Base-by-base conservation (phyloP, 2,888 invertebrate genomes). In the Papilio demoleus region DNA sequence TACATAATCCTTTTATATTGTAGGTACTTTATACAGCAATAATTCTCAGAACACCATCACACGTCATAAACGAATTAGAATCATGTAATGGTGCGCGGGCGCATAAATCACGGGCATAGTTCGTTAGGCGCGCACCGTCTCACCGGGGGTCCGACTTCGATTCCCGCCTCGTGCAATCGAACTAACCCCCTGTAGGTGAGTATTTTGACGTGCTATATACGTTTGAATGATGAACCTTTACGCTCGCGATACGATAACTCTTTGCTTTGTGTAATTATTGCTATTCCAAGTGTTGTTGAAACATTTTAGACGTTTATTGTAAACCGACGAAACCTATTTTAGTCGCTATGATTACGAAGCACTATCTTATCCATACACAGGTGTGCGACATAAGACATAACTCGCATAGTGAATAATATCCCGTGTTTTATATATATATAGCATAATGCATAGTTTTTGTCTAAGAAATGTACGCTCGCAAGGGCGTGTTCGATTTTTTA, bases 31-130 rank as follows among this genome's bases (percentile, higher is more conserved):
- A 66, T 60, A 60, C 62, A 53, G 77, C 76, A 76, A 77, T 77
- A 80, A 77, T 82, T 78, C 77, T 72, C 75, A 72, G 76, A 77
- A 74, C 78, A 85, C 81, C 83, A 88, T 89, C 86, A 88, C 89
- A 89, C 87, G 82, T 88, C 86, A 84, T 85, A 84, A 86, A 85
- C 82, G 85, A 88, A 89, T 90, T 90, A 89, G 89, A 87, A 84
- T 84, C 80, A 81, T 83, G 84, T 83, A 84, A 84, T 77, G 80
- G 81, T 75, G 74, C 68, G 75, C 81, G 82, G 79, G 78, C 81
- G 76, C 77, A 88, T 89, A 89, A 88, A 89, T 89, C 88, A 89
- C 84, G 73, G 82, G 79, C 83, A 86, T 83, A 88, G 88, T 92
- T 92, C 91, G 92, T 92, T 92, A 92, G 87, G 87, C 83, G 81